Conservation (phyloP, 2,888 invertebrate species). For the Rhaphigaster nebulosa region DNA sequence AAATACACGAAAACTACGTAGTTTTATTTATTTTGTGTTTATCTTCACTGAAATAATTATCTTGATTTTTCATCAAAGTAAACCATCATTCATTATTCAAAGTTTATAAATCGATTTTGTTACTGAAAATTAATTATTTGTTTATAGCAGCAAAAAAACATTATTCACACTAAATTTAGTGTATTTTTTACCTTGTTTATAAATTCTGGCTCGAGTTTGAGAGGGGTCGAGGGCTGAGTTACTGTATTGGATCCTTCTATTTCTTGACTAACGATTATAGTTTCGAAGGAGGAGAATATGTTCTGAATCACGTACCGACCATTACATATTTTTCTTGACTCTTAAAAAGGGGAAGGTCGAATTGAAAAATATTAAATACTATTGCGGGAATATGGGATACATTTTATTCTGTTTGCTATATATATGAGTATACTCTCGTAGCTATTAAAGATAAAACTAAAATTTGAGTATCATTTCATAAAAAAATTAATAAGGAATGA, state of each 20-base stretch:
- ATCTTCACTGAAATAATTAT: too few species aligned
- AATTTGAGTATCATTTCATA: too few species aligned
- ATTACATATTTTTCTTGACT: not conserved
- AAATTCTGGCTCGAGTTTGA: not conserved
- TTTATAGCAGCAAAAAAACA: not conserved
- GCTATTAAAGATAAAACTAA: too few species aligned
- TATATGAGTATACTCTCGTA: too few species aligned
- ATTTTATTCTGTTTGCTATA: too few species aligned
- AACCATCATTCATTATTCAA: too few species aligned
- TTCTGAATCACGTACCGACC: not conserved
- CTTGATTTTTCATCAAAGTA: too few species aligned
- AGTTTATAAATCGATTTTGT: too few species aligned
- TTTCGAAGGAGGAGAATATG: not conserved
- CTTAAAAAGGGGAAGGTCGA: not conserved
- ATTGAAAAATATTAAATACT: not conserved
- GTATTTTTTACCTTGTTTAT: not conserved
- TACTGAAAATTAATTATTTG: not conserved
- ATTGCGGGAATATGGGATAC: not conserved
- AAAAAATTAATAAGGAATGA: too few species aligned
- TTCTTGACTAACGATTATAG: not conserved
- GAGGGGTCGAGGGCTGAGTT: not conserved
- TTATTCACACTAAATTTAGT: not conserved
- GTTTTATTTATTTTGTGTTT: too few species aligned
- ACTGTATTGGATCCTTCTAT: not conserved
- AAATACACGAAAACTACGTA: too few species aligned